phyloP scores from a whole-genome alignment of 2,888 invertebrate genomes.

The Catocala fraxini region DNA sequence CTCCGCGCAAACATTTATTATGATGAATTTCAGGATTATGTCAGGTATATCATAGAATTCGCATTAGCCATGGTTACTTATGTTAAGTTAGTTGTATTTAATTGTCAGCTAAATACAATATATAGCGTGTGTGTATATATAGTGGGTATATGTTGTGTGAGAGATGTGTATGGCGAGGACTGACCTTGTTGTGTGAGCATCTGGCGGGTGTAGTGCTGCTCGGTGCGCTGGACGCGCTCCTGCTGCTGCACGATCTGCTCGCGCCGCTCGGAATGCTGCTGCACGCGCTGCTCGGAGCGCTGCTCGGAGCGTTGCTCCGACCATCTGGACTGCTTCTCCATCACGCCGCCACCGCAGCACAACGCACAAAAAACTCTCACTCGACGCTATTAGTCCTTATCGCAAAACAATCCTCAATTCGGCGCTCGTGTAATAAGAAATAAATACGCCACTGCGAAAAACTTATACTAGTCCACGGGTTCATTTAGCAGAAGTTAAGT shows the following conservation, averaged over 20 bases:
- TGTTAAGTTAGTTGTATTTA: slow-evolving; percentile 35
- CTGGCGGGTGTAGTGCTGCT: slow-evolving; percentile 93
- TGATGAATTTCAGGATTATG: slow-evolving; percentile 57
- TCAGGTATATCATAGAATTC: slow-evolving; percentile 53
- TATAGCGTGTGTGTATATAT: slow-evolving; percentile 13
- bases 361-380: slow-evolving; percentile 84
- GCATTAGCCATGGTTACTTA: slow-evolving; percentile 53
- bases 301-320: slow-evolving; percentile 81
- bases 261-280: slow-evolving; percentile 74
- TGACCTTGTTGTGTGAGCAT: slow-evolving; percentile 89
- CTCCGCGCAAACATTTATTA: slow-evolving; percentile 36
- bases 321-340: slow-evolving; percentile 92
- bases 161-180: slow-evolving; percentile 16
- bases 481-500: slow-evolving; percentile 92
- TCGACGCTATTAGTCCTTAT: slow-evolving; percentile 81
- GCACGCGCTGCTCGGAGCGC: slow-evolving; percentile 81
- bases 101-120: slow-evolving; percentile 34
- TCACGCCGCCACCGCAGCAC: slow-evolving; percentile 86
- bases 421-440: slow-evolving; percentile 74
- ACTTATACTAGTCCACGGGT: slow-evolving; percentile 86
- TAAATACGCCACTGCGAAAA: slow-evolving; percentile 83
- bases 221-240: slow-evolving; percentile 86
- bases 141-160: no score
- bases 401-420: slow-evolving; percentile 68
- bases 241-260: slow-evolving; percentile 87